Evolutionary conservation across 2,888 invertebrate genomes (phyloP).

Genomic region (Clunio marinus): DNA sequence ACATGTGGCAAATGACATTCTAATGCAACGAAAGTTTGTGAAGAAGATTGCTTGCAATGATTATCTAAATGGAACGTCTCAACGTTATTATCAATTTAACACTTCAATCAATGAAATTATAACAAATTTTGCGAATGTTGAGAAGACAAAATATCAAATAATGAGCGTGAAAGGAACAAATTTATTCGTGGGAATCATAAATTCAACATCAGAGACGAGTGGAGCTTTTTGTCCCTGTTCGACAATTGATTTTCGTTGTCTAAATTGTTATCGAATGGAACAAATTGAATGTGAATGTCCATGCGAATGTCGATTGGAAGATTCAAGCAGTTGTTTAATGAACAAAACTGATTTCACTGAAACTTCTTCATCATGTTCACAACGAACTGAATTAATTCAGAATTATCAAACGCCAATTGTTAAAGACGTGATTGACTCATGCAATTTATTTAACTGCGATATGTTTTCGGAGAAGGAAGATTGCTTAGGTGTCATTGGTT

Average conservation of each 20-base stretch:
- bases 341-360: not conserved
- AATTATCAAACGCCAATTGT: slow-evolving; percentile 22
- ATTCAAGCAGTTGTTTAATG: slow-evolving; percentile 38
- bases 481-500: slow-evolving; percentile 54
- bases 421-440: slow-evolving; percentile 29
- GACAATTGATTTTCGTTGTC: slow-evolving; percentile 78
- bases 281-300: slow-evolving; percentile 93
- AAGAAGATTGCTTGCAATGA: slow-evolving; percentile 79
- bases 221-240: slow-evolving; percentile 90
- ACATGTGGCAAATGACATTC: slow-evolving; percentile 81
- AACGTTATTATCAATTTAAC: slow-evolving; percentile 80
- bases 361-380: not conserved
- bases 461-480: slow-evolving; percentile 59
- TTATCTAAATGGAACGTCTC: slow-evolving; percentile 78
- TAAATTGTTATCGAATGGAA: slow-evolving; percentile 92
- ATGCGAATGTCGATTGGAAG: slow-evolving; percentile 73
- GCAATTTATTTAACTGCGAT: slow-evolving; percentile 52
- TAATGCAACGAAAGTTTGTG: slow-evolving; percentile 79
- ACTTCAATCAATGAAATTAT: slow-evolving; percentile 70
- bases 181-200: slow-evolving; percentile 80
- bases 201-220: slow-evolving; percentile 72
- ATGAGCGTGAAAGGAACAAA: slow-evolving; percentile 80
- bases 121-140: slow-evolving; percentile 75
- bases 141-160: slow-evolving; percentile 82
- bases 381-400: slow-evolving; percentile 19